phyloP scores from a whole-genome alignment of 2,888 invertebrate genomes.

The Leptopilina syphax region DNA sequence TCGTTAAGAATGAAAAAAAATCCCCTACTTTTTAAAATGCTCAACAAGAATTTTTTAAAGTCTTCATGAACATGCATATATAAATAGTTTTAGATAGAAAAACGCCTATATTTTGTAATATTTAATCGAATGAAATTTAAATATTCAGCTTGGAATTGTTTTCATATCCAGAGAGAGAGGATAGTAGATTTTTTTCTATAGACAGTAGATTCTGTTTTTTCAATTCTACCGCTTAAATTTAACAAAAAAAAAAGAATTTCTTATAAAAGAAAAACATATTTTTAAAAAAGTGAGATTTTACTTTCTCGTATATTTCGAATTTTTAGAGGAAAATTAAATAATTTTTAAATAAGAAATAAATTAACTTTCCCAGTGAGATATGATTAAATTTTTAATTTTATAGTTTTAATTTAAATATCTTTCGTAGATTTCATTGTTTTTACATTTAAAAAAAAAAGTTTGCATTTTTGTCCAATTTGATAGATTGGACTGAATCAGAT shows the following conservation, averaged over 20 bases:
- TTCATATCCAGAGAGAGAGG: not conserved
- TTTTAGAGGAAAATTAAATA: no score
- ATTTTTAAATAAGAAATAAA: no score
- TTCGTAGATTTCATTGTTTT: not conserved
- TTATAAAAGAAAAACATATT: not conserved
- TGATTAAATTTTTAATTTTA: no score
- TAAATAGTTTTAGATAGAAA: conserved; percentile 5
- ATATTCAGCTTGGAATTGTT: conserved; percentile 41
- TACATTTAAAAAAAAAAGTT: not conserved
- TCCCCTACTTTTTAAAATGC: conserved; percentile 13
- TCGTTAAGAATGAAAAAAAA: not conserved
- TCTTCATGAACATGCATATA: conserved; percentile 17
- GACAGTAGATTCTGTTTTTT: not conserved
- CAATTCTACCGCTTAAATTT: not conserved
- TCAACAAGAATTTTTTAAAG: conserved; percentile 28
- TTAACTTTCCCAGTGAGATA: no score
- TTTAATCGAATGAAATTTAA: conserved; percentile 35
- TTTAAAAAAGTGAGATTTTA: no score
- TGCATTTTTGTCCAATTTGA: conserved; percentile 27
- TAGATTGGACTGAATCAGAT: conserved; percentile 2
- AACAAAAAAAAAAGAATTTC: not conserved
- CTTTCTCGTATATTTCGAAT: no score
- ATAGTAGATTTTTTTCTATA: conserved; percentile 21
- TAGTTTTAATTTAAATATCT: not conserved
- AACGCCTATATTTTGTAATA: conserved; percentile 43